A percentile compares a stretch with the other conserved stretches of the same genome.
These are phyloP conservation scores for Drosophila recens DNA, from an alignment of 2,888 invertebrate genomes.

Conservation along the genomic window DNA sequence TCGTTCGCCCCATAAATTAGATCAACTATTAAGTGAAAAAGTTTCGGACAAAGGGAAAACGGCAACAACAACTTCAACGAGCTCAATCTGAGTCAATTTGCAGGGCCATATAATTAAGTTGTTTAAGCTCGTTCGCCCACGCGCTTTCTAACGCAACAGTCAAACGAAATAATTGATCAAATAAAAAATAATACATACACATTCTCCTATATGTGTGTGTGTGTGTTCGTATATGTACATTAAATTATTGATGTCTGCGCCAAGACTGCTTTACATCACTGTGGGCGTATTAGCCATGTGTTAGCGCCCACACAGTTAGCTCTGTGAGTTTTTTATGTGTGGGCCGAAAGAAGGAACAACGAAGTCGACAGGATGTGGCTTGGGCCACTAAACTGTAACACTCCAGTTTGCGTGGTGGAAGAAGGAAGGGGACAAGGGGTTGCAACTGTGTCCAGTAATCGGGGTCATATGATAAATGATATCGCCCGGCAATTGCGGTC, in stretches of 20 bases:
- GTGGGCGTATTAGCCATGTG: slow-evolving; percentile 26
- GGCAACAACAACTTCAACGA: not conserved
- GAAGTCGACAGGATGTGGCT: slow-evolving; percentile 11
- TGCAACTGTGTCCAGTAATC: slow-evolving; percentile 39
- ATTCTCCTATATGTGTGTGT: not conserved
- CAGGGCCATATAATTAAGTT: slow-evolving; percentile 52
- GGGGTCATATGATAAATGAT: slow-evolving; percentile 69
- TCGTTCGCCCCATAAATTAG: slow-evolving; percentile 4
- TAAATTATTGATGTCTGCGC: slow-evolving; percentile 58
- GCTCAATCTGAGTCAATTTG: slow-evolving; percentile 11
- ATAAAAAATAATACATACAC: slow-evolving; percentile 33
- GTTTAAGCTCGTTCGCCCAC: slow-evolving; percentile 30
- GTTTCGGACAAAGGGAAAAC: not conserved
- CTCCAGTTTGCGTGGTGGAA: not conserved
- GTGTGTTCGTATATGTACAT: slow-evolving; percentile 22
- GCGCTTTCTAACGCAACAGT: slow-evolving; percentile 22
- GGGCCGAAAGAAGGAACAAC: slow-evolving; percentile 4
- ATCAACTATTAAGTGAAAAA: slow-evolving; percentile 16
- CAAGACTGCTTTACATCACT: slow-evolving; percentile 5
- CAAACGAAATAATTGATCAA: slow-evolving; percentile 71
- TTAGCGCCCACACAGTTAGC: slow-evolving; percentile 17
- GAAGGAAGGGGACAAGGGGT: not conserved
- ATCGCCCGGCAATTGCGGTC: slow-evolving; percentile 55
- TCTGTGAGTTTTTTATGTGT: not conserved
- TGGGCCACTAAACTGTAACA: not conserved